Percentiles rank a stretch among this genome's conserved stretches.
phyloP scores from a whole-genome alignment of 2,113 vertebrate genomes.

The Opisthocomus hoazin region DNA sequence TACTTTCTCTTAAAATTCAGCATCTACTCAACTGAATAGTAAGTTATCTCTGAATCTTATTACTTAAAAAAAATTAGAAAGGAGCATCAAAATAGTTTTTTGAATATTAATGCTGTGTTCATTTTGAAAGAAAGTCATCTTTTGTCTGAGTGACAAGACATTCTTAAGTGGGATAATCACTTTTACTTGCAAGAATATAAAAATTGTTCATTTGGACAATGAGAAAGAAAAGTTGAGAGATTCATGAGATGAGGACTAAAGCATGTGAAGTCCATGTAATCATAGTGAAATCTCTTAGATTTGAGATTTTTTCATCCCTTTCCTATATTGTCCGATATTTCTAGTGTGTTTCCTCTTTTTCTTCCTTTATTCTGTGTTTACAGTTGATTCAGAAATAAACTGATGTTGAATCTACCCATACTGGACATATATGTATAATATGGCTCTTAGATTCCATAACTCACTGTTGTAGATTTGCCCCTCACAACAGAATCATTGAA shows the following conservation, averaged over 20 bases:
- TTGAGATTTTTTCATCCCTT: neutral
- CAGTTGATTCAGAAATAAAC: neutral
- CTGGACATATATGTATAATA: neutral
- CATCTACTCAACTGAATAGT: neutral
- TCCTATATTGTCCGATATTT: neutral
- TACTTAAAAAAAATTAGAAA: neutral
- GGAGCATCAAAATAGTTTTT: neutral
- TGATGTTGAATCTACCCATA: neutral
- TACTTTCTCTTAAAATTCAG: neutral
- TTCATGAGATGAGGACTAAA: neutral
- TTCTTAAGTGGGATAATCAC: neutral
- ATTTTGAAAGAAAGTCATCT: neutral
- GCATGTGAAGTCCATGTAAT: neutral
- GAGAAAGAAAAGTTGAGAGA: neutral
- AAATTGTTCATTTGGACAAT: neutral
- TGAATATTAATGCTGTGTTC: neutral
- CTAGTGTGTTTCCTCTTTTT: neutral
- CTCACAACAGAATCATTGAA: too few species aligned
- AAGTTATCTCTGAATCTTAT: neutral
- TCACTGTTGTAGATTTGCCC: neutral
- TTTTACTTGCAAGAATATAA: neutral
- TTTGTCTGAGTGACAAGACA: neutral
- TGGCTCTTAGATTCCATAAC: neutral
- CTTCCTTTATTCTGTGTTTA: neutral
- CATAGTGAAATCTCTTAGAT: neutral